These are phyloP conservation scores for Cephus cinctus DNA, from an alignment of 1,140 invertebrate species.

Conservation along the genomic window DNA sequence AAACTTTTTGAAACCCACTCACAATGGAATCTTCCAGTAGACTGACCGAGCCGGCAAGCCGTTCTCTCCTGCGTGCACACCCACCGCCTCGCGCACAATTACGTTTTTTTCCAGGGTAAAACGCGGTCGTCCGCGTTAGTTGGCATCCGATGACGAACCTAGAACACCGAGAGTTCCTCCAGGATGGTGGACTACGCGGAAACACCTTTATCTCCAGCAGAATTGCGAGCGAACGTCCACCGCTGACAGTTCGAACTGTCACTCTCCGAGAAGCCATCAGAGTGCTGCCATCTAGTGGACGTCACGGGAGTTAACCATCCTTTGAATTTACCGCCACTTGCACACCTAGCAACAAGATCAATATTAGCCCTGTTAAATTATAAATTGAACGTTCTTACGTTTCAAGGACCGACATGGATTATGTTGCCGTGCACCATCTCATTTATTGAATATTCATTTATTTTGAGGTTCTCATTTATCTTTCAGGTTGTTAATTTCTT, in stretches of 20 bases:
- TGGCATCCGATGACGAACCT: background rate
- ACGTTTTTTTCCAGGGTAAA: conserved; percentile 15
- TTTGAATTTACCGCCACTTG: conserved; percentile 5
- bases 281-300: conserved; percentile 25
- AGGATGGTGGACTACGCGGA: background rate
- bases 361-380: conserved; percentile 19
- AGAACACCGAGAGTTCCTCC: background rate
- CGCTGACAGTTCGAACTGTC: conserved; percentile 44
- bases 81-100: conserved; percentile 27
- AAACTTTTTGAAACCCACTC: conserved; percentile 48
- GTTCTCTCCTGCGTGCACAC: conserved; percentile 47
- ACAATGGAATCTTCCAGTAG: conserved; percentile 55
- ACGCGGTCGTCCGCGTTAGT: background rate
- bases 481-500: too few species aligned
- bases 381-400: too few species aligned
- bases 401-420: too few species aligned
- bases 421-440: too few species aligned
- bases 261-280: conserved; percentile 18
- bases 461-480: too few species aligned
- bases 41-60: conserved; percentile 48
- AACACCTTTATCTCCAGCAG: conserved; percentile 30
- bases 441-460: too few species aligned
- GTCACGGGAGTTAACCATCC: background rate
- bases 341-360: conserved; percentile 39
- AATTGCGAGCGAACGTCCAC: conserved; percentile 23